phyloP scores from a whole-genome alignment of 2,888 invertebrate genomes.

The Caenorhabditis virilis region DNA sequence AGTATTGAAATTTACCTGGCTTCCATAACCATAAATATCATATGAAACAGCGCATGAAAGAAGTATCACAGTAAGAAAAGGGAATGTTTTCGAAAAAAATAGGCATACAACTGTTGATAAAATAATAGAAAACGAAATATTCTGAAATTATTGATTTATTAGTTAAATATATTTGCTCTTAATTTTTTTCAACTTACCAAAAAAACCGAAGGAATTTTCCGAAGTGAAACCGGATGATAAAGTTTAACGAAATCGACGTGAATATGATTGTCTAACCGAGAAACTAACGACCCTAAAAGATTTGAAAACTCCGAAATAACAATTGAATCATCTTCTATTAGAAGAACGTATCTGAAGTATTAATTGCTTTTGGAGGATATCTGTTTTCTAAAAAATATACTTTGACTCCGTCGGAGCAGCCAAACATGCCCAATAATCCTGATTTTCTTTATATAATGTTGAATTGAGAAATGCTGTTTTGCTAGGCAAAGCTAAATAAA shows the following conservation, averaged over 20 bases:
- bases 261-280: slow-evolving; percentile 21
- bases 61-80: slow-evolving; percentile 12
- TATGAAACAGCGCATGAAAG: slow-evolving; percentile 9
- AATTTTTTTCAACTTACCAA: slow-evolving; percentile 17
- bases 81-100: slow-evolving; percentile 12
- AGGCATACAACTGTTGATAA: slow-evolving; percentile 13
- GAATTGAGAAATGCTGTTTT: slow-evolving; percentile 4
- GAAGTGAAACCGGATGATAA: slow-evolving; percentile 47
- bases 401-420: slow-evolving; percentile 10
- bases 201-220: slow-evolving; percentile 46
- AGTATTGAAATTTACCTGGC: slow-evolving; percentile 10
- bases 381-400: not conserved
- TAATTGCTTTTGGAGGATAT: not conserved
- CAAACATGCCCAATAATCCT: slow-evolving; percentile 52
- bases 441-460: slow-evolving; percentile 38
- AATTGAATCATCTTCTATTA: slow-evolving; percentile 54
- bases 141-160: slow-evolving; percentile 14
- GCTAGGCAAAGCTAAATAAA: not conserved
- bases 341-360: slow-evolving; percentile 32
- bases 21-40: slow-evolving; percentile 9
- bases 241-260: slow-evolving; percentile 51
- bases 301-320: slow-evolving; percentile 27
- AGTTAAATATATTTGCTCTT: not conserved
- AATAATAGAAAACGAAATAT: slow-evolving; percentile 12
- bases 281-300: slow-evolving; percentile 30